These are phyloP conservation scores for Brachionichthys hirsutus DNA, from an alignment of 2,113 vertebrate genomes.

Conservation along the genomic window DNA sequence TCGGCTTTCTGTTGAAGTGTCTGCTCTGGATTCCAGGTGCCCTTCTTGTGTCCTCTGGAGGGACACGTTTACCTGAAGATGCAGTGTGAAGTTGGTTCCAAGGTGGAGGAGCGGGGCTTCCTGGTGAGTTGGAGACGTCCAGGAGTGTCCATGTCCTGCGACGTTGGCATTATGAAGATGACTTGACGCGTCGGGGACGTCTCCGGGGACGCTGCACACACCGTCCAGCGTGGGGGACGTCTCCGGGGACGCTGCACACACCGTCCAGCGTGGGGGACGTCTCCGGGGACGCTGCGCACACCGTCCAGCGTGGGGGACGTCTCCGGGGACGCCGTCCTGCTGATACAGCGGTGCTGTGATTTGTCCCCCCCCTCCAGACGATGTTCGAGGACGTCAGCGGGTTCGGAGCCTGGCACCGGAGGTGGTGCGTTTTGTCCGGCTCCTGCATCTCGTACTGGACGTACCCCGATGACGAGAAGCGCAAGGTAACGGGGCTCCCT, in stretches of 20 bases:
- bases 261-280: too few species aligned
- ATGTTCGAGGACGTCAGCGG: constrained; percentile 99
- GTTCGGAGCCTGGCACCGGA: constrained; percentile 94
- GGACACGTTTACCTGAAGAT: constrained; percentile 90
- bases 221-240: too few species aligned
- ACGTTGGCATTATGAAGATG: too few species aligned
- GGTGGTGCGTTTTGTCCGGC: constrained; percentile 93
- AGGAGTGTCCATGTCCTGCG: too few species aligned
- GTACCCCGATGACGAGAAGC: constrained; percentile 93
- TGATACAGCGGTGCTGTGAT: neutral
- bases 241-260: too few species aligned
- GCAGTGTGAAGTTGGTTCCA: constrained; percentile 91
- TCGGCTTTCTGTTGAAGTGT: neutral
- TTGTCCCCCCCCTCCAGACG: constrained; percentile 73
- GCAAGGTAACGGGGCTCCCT: constrained; percentile 81
- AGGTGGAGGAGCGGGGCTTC: constrained; percentile 90
- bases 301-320: too few species aligned
- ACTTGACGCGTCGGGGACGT: too few species aligned
- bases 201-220: too few species aligned
- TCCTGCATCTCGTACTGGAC: constrained; percentile 98
- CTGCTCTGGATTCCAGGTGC: constrained; percentile 77
- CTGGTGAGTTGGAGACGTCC: constrained; percentile 80
- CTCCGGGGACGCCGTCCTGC: too few species aligned
- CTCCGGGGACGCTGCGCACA: too few species aligned
- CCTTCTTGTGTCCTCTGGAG: constrained; percentile 91